Evolutionary conservation across 2,888 invertebrate species (phyloP).

Genomic region (Abrostola triplasia): DNA sequence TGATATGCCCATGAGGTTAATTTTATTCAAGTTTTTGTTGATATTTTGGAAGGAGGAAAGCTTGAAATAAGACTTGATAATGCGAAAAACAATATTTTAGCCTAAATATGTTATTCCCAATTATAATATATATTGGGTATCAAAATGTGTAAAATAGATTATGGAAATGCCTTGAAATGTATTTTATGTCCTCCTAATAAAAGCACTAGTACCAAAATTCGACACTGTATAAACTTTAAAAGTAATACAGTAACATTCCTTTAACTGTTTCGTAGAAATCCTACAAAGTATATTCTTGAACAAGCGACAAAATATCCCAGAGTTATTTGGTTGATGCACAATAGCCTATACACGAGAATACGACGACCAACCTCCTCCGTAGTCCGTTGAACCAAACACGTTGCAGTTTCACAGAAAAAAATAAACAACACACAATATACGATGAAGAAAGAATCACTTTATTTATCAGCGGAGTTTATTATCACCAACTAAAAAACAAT

Average conservation of each 20-base stretch:
- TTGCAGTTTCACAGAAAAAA: constrained; percentile 85
- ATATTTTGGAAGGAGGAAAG: background rate
- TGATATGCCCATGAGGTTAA: background rate
- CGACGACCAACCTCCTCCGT: constrained; percentile 85
- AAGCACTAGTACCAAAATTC: background rate
- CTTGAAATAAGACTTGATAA: too few species aligned
- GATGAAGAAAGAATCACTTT: constrained; percentile 71
- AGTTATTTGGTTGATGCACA: constrained; percentile 78
- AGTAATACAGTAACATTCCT: background rate
- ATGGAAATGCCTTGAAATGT: constrained; percentile 16
- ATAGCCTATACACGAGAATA: constrained; percentile 79
- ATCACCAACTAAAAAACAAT: constrained; percentile 57
- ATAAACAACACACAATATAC: constrained; percentile 77
- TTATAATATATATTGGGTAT: too few species aligned
- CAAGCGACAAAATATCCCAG: constrained; percentile 68
- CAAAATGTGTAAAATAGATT: too few species aligned
- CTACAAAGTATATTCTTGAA: constrained; percentile 24
- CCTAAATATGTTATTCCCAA: too few species aligned
- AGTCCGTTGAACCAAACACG: constrained; percentile 89
- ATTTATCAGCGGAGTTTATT: constrained; percentile 58
- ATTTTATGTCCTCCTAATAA: background rate
- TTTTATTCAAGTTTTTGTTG: background rate
- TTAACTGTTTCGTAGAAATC: background rate
- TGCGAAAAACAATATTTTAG: too few species aligned
- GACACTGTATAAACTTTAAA: background rate